phyloP scores from a whole-genome alignment of 2,797 vertebrate species.

The Thamnophis elegans region DNA sequence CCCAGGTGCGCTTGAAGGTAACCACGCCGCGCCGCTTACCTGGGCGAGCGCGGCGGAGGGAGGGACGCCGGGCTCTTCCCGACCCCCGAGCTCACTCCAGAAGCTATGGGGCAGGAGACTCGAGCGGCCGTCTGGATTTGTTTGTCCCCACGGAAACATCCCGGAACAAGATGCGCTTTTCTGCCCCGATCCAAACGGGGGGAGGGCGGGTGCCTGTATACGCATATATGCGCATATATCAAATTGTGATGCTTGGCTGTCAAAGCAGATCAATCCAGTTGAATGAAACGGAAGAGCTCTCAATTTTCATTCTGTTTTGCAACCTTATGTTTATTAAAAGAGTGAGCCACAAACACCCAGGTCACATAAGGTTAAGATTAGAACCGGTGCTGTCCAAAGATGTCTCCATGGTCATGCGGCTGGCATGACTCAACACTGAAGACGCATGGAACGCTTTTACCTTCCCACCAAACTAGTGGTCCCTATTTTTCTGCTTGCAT shows the following conservation, averaged over 20 bases:
- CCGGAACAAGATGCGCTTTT: no score
- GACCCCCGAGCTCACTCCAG: no score
- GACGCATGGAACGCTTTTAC: no score
- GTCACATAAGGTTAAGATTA: not conserved
- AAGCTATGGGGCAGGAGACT: no score
- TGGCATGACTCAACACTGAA: no score
- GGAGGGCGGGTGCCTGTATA: not conserved
- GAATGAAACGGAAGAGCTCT: not conserved
- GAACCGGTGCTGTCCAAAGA: no score
- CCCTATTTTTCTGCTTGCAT: no score
- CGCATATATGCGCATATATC: not conserved
- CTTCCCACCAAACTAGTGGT: no score
- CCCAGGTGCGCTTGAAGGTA: not conserved
- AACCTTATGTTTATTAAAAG: not conserved
- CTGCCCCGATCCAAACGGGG: no score
- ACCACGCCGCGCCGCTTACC: not conserved
- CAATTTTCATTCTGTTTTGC: not conserved
- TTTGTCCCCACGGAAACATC: not conserved
- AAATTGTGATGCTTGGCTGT: not conserved
- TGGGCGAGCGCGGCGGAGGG: not conserved
- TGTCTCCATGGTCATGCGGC: no score
- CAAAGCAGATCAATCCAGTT: not conserved
- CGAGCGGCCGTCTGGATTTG: not conserved
- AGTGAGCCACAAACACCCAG: not conserved
- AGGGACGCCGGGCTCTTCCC: not conserved